These are phyloP conservation scores for Rhipidura dahli DNA, from an alignment of 2,113 vertebrate species.

Conservation along the genomic window DNA sequence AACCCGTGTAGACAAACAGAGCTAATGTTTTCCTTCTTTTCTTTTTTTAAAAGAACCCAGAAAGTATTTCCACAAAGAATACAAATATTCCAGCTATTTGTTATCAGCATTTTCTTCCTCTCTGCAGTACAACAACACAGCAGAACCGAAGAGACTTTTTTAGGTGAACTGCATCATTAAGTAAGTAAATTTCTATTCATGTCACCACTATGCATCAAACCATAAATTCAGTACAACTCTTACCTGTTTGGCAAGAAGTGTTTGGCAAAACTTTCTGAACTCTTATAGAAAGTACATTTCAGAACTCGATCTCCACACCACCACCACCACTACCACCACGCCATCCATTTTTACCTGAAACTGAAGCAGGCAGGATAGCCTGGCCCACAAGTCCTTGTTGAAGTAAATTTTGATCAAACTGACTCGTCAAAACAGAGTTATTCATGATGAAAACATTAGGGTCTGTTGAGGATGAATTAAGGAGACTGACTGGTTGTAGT, in stretches of 20 bases:
- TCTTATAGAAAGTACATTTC: background rate
- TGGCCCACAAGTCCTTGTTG: conserved; percentile 90
- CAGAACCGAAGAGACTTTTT: background rate
- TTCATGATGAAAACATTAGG: conserved; percentile 90
- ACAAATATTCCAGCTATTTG: background rate
- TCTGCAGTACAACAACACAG: background rate
- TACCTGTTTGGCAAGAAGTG: background rate
- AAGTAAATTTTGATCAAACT: conserved; percentile 89
- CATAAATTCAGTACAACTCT: background rate
- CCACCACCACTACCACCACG: background rate
- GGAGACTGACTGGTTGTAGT: conserved; percentile 79
- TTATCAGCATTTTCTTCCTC: background rate
- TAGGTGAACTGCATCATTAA: background rate
- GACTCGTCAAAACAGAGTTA: conserved; percentile 85
- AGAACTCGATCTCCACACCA: background rate
- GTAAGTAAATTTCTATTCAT: background rate
- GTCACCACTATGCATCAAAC: background rate
- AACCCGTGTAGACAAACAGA: background rate
- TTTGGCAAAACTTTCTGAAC: background rate
- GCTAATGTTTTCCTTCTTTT: background rate
- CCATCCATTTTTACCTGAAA: conserved; percentile 82
- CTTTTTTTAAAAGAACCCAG: background rate
- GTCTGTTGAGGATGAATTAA: conserved; percentile 78
- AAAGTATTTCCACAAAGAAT: background rate
- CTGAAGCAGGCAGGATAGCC: conserved; percentile 89